These are phyloP conservation scores for Daboia siamensis DNA, from an alignment of 2,113 vertebrate genomes.

Conservation along the genomic window DNA sequence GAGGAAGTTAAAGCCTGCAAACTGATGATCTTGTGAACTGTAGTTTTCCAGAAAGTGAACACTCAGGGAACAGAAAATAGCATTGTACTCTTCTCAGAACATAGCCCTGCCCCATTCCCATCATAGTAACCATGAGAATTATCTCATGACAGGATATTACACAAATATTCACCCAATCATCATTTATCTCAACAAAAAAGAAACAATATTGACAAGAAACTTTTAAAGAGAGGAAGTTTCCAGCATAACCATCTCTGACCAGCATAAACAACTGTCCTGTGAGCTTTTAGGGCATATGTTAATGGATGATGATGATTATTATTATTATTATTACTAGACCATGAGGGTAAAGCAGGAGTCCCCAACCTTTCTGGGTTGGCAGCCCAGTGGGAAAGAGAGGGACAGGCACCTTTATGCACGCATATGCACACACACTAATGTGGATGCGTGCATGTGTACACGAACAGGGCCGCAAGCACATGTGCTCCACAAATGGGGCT, in stretches of 20 bases:
- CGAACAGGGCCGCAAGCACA: no score
- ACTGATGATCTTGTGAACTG: neutral
- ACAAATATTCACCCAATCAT: neutral
- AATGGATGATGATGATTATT: neutral
- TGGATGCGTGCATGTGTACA: no score
- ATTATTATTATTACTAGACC: neutral
- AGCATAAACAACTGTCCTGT: neutral
- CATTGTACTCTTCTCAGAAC: neutral
- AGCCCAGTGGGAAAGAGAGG: no score
- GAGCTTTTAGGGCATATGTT: neutral
- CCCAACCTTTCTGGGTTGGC: no score
- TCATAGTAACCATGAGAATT: neutral
- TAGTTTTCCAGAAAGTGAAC: neutral
- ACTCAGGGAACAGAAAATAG: neutral
- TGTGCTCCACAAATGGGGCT: no score
- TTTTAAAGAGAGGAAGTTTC: neutral
- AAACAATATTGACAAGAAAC: neutral
- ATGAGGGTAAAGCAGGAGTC: neutral
- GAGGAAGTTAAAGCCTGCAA: neutral
- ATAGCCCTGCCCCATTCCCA: neutral
- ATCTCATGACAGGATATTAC: conserved; percentile 3
- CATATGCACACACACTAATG: no score
- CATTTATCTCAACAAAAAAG: neutral
- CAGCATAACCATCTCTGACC: neutral
- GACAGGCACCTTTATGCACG: no score